A percentile compares a stretch with the other conserved stretches of the same genome.
Conservation (phyloP, 2,113 vertebrate species). For the Atractosteus spatula region DNA sequence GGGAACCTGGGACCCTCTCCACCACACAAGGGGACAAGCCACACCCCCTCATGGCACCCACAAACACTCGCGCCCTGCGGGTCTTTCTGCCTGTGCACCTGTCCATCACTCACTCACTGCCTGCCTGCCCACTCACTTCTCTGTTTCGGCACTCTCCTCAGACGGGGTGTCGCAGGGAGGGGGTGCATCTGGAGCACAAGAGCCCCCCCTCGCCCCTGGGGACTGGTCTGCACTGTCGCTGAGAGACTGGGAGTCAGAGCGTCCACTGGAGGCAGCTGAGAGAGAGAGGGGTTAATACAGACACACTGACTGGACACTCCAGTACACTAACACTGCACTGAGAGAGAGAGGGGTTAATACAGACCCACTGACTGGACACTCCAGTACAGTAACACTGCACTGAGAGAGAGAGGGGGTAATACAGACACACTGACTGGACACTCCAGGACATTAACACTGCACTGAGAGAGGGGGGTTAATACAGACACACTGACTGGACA, state of each 20-base stretch:
- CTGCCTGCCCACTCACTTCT: slow-evolving; percentile 64
- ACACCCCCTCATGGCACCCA: not conserved
- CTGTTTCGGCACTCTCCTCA: slow-evolving; percentile 73
- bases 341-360: no score
- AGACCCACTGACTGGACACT: not conserved
- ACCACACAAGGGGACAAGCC: not conserved
- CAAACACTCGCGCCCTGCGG: not conserved
- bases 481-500: no score
- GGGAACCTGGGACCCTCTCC: not conserved
- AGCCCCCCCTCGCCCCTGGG: slow-evolving; percentile 29
- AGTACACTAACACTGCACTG: no score
- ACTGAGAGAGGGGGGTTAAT: no score
- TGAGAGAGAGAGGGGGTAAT: no score
- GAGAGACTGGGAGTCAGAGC: slow-evolving; percentile 44
- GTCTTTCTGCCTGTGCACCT: not conserved
- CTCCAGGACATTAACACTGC: no score
- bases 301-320: no score
- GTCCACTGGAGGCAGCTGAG: slow-evolving; percentile 44
- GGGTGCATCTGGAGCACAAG: slow-evolving; percentile 38
- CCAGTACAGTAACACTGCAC: no score
- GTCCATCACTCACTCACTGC: not conserved
- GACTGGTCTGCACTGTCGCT: slow-evolving; percentile 49
- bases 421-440: no score
- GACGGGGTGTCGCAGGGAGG: slow-evolving; percentile 38
- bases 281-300: no score